phyloP scores from a whole-genome alignment of 2,888 invertebrate species.

The Zelleria hepariella region DNA sequence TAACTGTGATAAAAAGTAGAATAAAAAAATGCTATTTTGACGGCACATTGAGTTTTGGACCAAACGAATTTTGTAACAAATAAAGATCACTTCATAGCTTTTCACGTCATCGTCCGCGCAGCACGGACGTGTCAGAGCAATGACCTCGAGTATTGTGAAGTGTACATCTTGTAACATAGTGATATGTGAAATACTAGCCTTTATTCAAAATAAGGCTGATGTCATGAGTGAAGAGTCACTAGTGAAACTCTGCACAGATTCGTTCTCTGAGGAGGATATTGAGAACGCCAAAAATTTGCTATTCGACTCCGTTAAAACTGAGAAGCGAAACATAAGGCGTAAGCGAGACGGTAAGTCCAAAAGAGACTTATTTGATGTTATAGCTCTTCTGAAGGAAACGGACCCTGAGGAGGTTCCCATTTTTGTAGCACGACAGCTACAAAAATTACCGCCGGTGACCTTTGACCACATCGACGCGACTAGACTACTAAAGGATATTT shows the following conservation, averaged over 20 bases:
- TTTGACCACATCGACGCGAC: slow-evolving; percentile 7
- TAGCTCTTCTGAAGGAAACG: slow-evolving; percentile 2
- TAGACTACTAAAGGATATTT: slow-evolving; percentile 6
- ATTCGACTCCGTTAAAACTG: slow-evolving; percentile 1
- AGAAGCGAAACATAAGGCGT: not conserved
- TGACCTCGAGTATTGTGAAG: slow-evolving; percentile 1
- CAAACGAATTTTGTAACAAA: not conserved
- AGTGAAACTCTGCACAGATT: not conserved
- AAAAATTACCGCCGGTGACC: slow-evolving; percentile 5
- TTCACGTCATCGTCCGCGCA: too few relatives aligned
- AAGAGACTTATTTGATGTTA: slow-evolving; percentile 4
- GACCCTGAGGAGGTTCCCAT: slow-evolving; percentile 3
- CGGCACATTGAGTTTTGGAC: not conserved
- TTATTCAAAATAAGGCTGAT: not conserved
- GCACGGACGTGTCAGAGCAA: too few relatives aligned
- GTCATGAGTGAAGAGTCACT: not conserved
- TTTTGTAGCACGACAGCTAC: slow-evolving; percentile 4
- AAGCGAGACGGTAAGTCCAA: not conserved
- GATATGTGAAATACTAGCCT: not conserved
- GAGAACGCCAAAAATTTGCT: slow-evolving; percentile 4
- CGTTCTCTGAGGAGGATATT: slow-evolving; percentile 4
- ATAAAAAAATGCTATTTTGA: not conserved
- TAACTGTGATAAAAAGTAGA: slow-evolving; percentile 7
- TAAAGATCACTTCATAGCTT: not conserved
- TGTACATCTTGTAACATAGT: slow-evolving; percentile 2